phyloP scores from a whole-genome alignment of 2,888 invertebrate genomes.

The Lasiommata megera region DNA sequence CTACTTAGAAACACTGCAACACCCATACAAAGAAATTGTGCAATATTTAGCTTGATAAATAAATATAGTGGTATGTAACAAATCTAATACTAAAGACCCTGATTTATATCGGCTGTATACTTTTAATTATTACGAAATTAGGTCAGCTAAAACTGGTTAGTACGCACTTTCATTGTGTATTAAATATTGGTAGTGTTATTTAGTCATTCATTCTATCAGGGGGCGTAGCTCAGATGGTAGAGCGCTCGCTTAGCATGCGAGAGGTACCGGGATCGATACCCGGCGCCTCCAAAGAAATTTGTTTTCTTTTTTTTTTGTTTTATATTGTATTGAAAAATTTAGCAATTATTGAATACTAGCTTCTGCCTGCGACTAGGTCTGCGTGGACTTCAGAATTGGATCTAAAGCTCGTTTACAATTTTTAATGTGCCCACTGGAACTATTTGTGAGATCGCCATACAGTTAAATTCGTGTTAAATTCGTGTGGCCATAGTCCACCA shows the following conservation, averaged over 20 bases:
- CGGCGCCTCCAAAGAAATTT: constrained; percentile 68
- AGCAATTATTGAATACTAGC: too few relatives aligned
- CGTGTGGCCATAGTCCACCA: too few relatives aligned
- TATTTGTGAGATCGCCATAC: too few relatives aligned
- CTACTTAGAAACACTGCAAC: too few relatives aligned
- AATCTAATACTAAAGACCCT: not conserved
- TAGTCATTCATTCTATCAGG: constrained; percentile 33
- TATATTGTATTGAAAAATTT: not conserved
- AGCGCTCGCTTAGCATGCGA: constrained; percentile 82
- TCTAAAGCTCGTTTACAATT: too few relatives aligned
- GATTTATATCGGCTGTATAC: not conserved
- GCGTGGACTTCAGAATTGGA: too few relatives aligned
- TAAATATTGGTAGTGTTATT: not conserved
- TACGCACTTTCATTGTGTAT: constrained; percentile 11
- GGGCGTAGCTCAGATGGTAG: constrained; percentile 82
- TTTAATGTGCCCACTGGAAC: too few relatives aligned
- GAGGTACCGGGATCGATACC: constrained; percentile 82
- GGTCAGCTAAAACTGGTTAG: not conserved
- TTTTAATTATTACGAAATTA: constrained; percentile 3
- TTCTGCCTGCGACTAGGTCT: too few relatives aligned
- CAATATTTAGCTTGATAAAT: too few relatives aligned
- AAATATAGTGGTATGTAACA: too few relatives aligned
- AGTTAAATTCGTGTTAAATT: too few relatives aligned
- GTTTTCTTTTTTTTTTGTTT: not conserved
- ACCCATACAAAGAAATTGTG: too few relatives aligned